phyloP scores from a whole-genome alignment of 2,113 vertebrate genomes.

The Microcebus ravelobensis region DNA sequence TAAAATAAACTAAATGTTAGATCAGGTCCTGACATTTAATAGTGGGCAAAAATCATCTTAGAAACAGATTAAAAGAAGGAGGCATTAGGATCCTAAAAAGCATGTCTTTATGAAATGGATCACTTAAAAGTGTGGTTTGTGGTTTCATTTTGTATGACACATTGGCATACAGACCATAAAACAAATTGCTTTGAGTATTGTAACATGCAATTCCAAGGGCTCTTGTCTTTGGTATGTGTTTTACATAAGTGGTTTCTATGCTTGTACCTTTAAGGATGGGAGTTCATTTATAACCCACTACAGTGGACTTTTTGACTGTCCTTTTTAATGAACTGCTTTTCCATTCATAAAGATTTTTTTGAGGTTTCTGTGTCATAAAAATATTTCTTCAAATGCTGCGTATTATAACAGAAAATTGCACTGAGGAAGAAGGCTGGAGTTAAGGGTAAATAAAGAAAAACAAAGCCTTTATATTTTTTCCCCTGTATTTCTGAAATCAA shows the following conservation, averaged over 20 bases:
- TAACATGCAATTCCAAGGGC: conserved; percentile 24
- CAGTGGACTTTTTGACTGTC: background rate
- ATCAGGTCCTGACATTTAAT: conserved; percentile 33
- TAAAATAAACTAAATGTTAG: conserved; percentile 36
- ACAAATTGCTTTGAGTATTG: conserved; percentile 62
- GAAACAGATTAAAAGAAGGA: conserved; percentile 32
- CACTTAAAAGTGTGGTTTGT: conserved; percentile 57
- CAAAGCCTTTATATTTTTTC: background rate
- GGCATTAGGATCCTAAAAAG: background rate
- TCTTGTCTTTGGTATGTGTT: conserved; percentile 31
- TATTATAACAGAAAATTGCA: conserved; percentile 47
- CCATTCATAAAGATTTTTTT: background rate
- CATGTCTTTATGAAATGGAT: background rate
- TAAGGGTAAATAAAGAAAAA: conserved; percentile 36
- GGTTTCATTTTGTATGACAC: conserved; percentile 35
- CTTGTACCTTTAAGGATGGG: background rate
- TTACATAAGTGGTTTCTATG: conserved; percentile 43
- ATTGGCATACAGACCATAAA: conserved; percentile 38
- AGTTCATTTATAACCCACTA: conserved; percentile 28
- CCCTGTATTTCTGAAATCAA: background rate
- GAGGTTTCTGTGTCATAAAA: conserved; percentile 47
- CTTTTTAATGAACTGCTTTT: conserved; percentile 62
- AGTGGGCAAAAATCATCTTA: background rate
- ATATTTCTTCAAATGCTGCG: background rate
- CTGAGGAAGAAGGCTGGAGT: background rate